Percentiles rank a stretch among this genome's conserved stretches.
These are phyloP conservation scores for Eugnorisma glareosa DNA, from an alignment of 2,888 invertebrate species.

Conservation along the genomic window DNA sequence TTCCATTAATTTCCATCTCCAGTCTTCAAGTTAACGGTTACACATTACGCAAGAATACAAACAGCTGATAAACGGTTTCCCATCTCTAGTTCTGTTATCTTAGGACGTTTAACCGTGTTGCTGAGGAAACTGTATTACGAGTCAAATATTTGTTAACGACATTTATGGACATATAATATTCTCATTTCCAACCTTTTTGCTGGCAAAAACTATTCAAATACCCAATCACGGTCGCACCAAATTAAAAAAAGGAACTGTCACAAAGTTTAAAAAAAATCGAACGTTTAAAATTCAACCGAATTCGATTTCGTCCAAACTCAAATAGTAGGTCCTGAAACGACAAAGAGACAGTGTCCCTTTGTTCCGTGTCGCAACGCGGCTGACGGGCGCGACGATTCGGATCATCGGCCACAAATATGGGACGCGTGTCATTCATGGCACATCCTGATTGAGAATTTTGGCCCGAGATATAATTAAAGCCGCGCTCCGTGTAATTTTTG, in stretches of 20 bases:
- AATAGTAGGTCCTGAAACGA: constrained; percentile 65
- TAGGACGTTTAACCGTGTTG: constrained; percentile 36
- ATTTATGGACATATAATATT: neutral
- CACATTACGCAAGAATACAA: constrained; percentile 57
- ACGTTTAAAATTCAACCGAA: constrained; percentile 35
- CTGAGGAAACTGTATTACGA: constrained; percentile 29
- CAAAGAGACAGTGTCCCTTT: constrained; percentile 77
- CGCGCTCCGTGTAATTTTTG: constrained; percentile 59
- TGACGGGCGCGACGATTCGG: constrained; percentile 79
- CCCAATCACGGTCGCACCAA: neutral
- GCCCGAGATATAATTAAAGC: constrained; percentile 66
- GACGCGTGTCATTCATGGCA: constrained; percentile 75
- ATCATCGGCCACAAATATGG: constrained; percentile 79
- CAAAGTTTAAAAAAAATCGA: constrained; percentile 27
- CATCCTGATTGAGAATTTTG: constrained; percentile 75
- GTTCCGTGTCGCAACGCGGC: constrained; percentile 74
- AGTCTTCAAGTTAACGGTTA: constrained; percentile 55
- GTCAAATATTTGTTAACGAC: constrained; percentile 8
- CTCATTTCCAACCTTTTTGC: neutral
- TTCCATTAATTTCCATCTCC: constrained; percentile 61
- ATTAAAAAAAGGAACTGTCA: constrained; percentile 7
- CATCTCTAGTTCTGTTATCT: constrained; percentile 49
- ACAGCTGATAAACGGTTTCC: constrained; percentile 58
- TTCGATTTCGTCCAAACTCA: constrained; percentile 28
- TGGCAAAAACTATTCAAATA: neutral